Percentiles rank a stretch among this genome's conserved stretches.
These are phyloP conservation scores for Volucella inanis DNA, from an alignment of 2,888 invertebrate genomes.

Conservation along the genomic window DNA sequence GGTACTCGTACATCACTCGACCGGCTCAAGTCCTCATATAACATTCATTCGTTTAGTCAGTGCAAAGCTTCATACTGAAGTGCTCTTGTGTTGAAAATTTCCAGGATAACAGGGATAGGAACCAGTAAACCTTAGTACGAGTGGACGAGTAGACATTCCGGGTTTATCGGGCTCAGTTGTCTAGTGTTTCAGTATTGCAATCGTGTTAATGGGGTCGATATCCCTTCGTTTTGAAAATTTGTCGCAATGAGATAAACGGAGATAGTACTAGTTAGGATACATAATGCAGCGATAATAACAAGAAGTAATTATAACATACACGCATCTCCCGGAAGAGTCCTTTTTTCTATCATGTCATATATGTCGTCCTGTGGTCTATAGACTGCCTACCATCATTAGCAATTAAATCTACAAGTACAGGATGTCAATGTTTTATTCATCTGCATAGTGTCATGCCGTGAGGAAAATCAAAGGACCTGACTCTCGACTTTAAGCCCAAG, in stretches of 20 bases:
- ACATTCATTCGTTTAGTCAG: conserved; percentile 51
- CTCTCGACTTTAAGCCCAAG: conserved; percentile 41
- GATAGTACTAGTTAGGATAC: conserved; percentile 23
- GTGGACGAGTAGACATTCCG: conserved; percentile 6
- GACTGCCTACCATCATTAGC: conserved; percentile 13
- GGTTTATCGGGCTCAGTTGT: neutral
- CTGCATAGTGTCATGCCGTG: neutral
- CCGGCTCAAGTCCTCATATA: conserved; percentile 43
- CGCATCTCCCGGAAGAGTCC: conserved; percentile 17
- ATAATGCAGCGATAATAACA: conserved; percentile 14
- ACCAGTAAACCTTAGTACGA: conserved; percentile 32
- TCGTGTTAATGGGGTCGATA: conserved; percentile 47
- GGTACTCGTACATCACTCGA: neutral
- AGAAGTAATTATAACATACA: conserved; percentile 38
- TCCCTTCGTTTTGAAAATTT: conserved; percentile 35
- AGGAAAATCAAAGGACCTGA: conserved; percentile 42
- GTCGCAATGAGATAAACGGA: conserved; percentile 40
- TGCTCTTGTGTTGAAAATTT: conserved; percentile 34
- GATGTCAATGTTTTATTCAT: neutral
- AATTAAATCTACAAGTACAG: conserved; percentile 14
- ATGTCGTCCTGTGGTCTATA: too few species aligned
- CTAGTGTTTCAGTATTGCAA: conserved; percentile 15
- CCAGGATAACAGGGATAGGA: conserved; percentile 46
- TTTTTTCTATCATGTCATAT: neutral
- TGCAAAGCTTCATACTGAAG: conserved; percentile 46